Evolutionary conservation across 2,888 invertebrate species (phyloP), one percentile per base, ranked within the genome.

Genomic region (Scaptomyza cyrtandrae): DNA sequence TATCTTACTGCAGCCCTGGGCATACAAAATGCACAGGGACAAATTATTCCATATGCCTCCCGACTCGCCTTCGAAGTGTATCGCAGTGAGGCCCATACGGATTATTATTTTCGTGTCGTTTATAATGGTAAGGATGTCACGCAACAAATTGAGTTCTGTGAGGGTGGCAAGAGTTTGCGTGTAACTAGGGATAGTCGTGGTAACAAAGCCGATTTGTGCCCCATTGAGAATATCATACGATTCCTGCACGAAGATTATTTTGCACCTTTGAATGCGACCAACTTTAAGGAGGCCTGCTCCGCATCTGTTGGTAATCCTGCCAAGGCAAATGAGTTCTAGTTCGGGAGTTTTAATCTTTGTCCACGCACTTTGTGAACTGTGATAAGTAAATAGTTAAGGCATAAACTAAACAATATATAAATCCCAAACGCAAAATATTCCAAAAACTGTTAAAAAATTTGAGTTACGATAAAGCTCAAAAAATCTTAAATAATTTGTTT

Each of bases 181-280:
- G 92, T 93, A 0, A 93, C 93, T 0, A 92, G 92, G 29, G 93
- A 93, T 56, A 93, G 92, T 45, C 92, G 68, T 76, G 93, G 71
- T 89, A 94, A 84, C 90, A 92, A 91, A 65, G 92, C 94, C 49
- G 94, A 95, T 89, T 91, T 97, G 1, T 98, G 98, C 92, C 96
- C 96, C 3, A 96, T 98, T 75, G 97, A 97, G 91, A 95, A 95
- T 89, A 97, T 98, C 69, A 95, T 97, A 10, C 93, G 97, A 71
- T 98, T 97, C 91, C 94, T 98, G 71, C 97, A 97, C 81, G 97
- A 97, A 79, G 96, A 97, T 92, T 97, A 97, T 90, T 97, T 98
- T 88, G 93, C 94, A 13, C 93, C 94, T 56, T 95, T 98, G 82
- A 97, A 97, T 90, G 95, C 95, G n/a, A 96, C 96, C 13, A 97